Conservation (phyloP, 2,797 vertebrate species). For the Emys orbicularis region DNA sequence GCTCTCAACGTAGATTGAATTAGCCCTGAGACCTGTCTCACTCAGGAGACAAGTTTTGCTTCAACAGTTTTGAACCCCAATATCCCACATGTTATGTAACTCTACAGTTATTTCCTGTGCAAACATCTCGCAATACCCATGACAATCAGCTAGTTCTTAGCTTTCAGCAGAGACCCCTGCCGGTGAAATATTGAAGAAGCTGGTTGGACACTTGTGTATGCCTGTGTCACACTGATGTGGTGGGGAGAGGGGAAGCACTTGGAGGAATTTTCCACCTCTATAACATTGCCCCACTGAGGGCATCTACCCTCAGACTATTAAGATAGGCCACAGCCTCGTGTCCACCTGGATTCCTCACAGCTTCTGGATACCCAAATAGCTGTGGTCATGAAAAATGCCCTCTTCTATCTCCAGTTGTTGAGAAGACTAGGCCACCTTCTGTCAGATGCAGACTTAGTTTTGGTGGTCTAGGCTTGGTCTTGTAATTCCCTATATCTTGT, state of each 20-base stretch:
- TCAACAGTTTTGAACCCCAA: not conserved
- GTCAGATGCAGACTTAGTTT: not conserved
- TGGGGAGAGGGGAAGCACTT: constrained; percentile 44
- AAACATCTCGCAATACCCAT: not conserved
- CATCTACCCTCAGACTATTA: constrained; percentile 8
- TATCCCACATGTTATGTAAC: not conserved
- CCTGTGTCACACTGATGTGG: not conserved
- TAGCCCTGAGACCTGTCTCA: not conserved
- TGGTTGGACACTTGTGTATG: not conserved
- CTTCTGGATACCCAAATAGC: constrained; percentile 3
- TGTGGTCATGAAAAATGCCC: not conserved
- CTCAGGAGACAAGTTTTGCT: not conserved
- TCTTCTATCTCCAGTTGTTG: not conserved
- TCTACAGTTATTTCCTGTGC: not conserved
- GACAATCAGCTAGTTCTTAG: not conserved
- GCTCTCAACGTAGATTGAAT: not conserved
- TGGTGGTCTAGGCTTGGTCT: not conserved
- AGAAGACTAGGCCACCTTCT: not conserved
- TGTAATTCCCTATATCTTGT: not conserved
- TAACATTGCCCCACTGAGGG: not conserved
- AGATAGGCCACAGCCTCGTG: not conserved
- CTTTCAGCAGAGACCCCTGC: not conserved
- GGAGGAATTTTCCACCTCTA: constrained; percentile 52
- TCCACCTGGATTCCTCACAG: not conserved
- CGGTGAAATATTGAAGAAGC: not conserved